These are phyloP conservation scores for Microtus richardsoni DNA, from an alignment of 2,113 vertebrate genomes.

Conservation along the genomic window DNA sequence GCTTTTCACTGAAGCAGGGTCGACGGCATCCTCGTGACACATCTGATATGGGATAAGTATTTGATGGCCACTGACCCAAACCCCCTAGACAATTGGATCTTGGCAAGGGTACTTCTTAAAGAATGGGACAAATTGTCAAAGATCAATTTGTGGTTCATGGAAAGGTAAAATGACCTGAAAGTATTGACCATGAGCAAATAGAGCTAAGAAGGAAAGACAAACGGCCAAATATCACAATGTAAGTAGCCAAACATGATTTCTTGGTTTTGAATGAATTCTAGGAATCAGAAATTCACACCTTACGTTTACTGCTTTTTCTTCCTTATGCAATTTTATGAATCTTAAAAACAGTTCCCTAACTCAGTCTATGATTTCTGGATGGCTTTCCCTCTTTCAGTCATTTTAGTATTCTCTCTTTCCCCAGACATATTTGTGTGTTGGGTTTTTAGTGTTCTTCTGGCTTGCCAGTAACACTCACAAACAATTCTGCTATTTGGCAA, in stretches of 20 bases:
- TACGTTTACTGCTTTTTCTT: background rate
- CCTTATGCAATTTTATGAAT: constrained; percentile 40
- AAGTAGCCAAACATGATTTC: background rate
- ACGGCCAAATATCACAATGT: background rate
- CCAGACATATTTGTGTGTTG: background rate
- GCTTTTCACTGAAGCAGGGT: background rate
- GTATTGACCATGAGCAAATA: constrained; percentile 42
- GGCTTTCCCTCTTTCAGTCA: background rate
- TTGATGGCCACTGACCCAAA: constrained; percentile 38
- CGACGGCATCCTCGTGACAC: background rate
- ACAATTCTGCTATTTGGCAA: background rate
- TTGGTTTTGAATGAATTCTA: background rate
- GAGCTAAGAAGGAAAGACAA: background rate
- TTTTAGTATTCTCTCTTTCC: background rate
- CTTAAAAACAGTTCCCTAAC: constrained; percentile 35
- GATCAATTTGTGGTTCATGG: background rate
- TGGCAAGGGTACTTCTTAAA: constrained; percentile 26
- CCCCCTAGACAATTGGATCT: constrained; percentile 44
- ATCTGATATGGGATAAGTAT: background rate
- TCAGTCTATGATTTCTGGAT: constrained; percentile 6
- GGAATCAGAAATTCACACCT: constrained; percentile 20
- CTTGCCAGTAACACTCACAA: background rate
- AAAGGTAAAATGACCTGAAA: constrained; percentile 1
- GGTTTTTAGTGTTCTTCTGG: background rate
- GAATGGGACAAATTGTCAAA: background rate